Percentiles rank a stretch among this genome's conserved stretches.
phyloP scores from a whole-genome alignment of 2,797 vertebrate species.

The Notamacropus eugenii region DNA sequence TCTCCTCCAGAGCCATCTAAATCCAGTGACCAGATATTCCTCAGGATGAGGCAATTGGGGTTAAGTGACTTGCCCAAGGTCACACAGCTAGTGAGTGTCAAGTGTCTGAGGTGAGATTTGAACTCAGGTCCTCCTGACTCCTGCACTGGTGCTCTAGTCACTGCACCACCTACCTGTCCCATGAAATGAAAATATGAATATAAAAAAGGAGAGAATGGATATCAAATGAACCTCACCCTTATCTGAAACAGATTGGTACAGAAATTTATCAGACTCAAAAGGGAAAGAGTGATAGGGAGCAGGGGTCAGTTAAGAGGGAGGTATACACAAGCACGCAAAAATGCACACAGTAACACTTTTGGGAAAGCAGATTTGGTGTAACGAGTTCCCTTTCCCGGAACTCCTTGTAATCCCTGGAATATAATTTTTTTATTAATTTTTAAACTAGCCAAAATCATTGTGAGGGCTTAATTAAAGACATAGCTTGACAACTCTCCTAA shows the following conservation, averaged over 20 bases:
- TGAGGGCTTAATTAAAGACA: conserved; percentile 83
- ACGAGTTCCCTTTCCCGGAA: conserved; percentile 23
- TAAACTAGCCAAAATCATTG: conserved; percentile 80
- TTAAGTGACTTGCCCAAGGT: too few relatives aligned
- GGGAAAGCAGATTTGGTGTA: background rate
- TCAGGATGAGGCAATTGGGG: too few relatives aligned
- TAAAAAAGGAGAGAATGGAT: background rate
- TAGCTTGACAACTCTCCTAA: conserved; percentile 80
- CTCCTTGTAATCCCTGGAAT: conserved; percentile 50
- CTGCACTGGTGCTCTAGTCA: too few relatives aligned
- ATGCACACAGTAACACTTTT: background rate
- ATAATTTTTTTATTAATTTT: conserved; percentile 78
- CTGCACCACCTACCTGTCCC: too few relatives aligned
- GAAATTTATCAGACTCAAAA: background rate
- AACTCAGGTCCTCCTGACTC: too few relatives aligned
- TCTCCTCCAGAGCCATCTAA: too few relatives aligned
- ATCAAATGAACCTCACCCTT: background rate
- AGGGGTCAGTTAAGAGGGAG: background rate
- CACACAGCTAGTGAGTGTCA: too few relatives aligned
- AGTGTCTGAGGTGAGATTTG: too few relatives aligned
- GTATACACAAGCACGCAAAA: background rate
- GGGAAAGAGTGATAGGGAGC: background rate
- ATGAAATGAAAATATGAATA: background rate
- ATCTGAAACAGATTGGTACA: background rate
- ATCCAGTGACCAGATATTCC: too few relatives aligned